A percentile compares a stretch with the other conserved stretches of the same genome.
These are phyloP conservation scores for Chrysolina americana DNA, from an alignment of 2,888 invertebrate species.

Conservation along the genomic window DNA sequence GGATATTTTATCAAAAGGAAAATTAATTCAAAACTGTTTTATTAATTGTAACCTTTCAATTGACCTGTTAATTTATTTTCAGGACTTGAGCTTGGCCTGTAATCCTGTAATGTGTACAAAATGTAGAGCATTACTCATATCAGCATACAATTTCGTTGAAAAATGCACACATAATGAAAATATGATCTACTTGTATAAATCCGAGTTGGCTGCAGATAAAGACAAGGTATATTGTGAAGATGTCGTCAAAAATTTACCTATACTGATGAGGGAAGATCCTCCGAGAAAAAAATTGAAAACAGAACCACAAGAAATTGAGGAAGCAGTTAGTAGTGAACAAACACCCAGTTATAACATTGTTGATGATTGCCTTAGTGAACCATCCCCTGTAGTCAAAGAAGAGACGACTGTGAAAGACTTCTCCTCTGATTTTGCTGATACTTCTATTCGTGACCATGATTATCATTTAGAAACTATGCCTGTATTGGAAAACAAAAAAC, in stretches of 20 bases:
- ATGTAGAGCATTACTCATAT: background rate
- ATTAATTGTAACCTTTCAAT: too few species aligned
- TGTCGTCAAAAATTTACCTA: background rate
- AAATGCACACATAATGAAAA: constrained; percentile 12
- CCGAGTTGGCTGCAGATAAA: background rate
- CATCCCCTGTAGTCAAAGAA: background rate
- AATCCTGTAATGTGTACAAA: constrained; percentile 4
- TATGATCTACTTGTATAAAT: constrained; percentile 10
- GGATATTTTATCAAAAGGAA: too few species aligned
- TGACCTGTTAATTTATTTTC: background rate
- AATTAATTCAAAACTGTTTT: too few species aligned
- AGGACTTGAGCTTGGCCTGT: constrained; percentile 1
- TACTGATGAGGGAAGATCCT: background rate
- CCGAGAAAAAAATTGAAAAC: background rate
- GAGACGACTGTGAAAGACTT: background rate
- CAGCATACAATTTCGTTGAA: constrained; percentile 11
- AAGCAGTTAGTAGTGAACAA: background rate
- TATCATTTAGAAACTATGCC: background rate
- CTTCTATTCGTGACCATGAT: background rate
- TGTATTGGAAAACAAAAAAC: background rate
- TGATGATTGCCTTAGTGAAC: background rate
- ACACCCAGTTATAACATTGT: background rate
- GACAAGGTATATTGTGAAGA: background rate
- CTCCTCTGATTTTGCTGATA: background rate
- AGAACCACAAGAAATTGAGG: background rate